A percentile compares a stretch with the other conserved stretches of the same genome.
Conservation (phyloP, 2,888 invertebrate species). For the Drosophila antonietae region DNA sequence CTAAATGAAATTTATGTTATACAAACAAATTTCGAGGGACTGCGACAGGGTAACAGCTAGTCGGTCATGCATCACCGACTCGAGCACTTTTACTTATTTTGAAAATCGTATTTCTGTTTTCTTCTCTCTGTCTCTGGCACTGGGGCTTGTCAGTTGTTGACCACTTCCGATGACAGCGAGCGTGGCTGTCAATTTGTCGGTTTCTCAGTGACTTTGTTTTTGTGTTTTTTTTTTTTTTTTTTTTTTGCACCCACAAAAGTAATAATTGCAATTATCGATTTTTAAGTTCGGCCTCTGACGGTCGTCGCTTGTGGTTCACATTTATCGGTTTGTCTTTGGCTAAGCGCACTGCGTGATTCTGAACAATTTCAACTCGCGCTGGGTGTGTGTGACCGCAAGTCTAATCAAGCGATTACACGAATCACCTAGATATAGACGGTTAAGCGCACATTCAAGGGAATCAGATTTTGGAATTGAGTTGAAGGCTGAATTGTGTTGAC, state of each 20-base stretch:
- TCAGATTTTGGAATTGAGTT: background rate
- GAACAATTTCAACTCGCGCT: background rate
- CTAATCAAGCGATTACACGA: slow-evolving; percentile 14
- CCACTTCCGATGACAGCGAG: slow-evolving; percentile 42
- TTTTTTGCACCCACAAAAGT: slow-evolving; percentile 45
- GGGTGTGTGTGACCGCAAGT: slow-evolving; percentile 7
- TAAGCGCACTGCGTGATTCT: slow-evolving; percentile 11
- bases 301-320: slow-evolving; percentile 4
- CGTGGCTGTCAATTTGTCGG: slow-evolving; percentile 21
- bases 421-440: slow-evolving; percentile 8
- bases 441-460: slow-evolving; percentile 12
- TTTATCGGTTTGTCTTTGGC: slow-evolving; percentile 5
- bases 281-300: slow-evolving; percentile 24
- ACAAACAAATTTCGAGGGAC: too few species aligned
- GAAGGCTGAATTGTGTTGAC: background rate
- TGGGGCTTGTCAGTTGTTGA: slow-evolving; percentile 29
- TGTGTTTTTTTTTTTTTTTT: background rate
- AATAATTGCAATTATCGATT: slow-evolving; percentile 62
- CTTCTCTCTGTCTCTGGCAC: slow-evolving; percentile 15
- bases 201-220: slow-evolving; percentile 6
- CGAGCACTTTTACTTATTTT: slow-evolving; percentile 1
- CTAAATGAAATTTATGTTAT: background rate
- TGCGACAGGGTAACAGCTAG: background rate
- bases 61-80: background rate
- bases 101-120: slow-evolving; percentile 4